Evolutionary conservation across 2,888 invertebrate genomes (phyloP).

Genomic region (Troglohyphantes excavatus): DNA sequence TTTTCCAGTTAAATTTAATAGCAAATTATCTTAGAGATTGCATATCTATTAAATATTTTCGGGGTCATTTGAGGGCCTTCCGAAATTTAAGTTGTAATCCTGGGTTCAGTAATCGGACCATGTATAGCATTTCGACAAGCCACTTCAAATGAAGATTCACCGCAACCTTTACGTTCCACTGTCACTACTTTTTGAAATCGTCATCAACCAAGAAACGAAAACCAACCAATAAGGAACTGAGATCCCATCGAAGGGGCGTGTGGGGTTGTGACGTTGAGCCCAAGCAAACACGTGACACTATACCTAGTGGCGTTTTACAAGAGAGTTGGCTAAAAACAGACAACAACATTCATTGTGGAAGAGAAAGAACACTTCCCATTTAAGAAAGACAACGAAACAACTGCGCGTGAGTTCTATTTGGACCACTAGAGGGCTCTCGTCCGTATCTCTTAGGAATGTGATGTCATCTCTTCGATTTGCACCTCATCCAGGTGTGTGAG

Average conservation of each 20-base stretch:
- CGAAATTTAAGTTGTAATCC: too few species aligned
- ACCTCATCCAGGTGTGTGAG: conserved; percentile 4
- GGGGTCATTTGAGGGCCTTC: too few species aligned
- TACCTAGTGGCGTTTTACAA: conserved; percentile 22
- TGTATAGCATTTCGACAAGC: too few species aligned
- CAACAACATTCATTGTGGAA: conserved; percentile 21
- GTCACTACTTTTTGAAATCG: neutral
- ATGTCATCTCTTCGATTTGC: conserved; percentile 57
- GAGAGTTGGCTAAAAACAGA: neutral
- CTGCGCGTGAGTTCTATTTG: conserved; percentile 60
- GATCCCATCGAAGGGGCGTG: neutral
- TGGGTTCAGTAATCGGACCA: too few species aligned
- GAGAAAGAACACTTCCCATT: conserved; percentile 2
- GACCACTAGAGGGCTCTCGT: conserved; percentile 70
- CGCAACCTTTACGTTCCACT: conserved; percentile 39
- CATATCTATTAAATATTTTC: too few species aligned
- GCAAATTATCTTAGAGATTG: too few species aligned
- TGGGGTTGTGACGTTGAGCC: conserved; percentile 13
- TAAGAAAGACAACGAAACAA: conserved; percentile 16
- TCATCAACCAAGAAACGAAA: neutral
- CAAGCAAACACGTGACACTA: conserved; percentile 22
- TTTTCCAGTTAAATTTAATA: too few species aligned
- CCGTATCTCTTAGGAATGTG: conserved; percentile 68
- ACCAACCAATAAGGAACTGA: conserved; percentile 50
- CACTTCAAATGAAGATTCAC: neutral